Base-by-base conservation (phyloP, 2,113 vertebrate genomes). In the Pluvialis apricaria region DNA sequence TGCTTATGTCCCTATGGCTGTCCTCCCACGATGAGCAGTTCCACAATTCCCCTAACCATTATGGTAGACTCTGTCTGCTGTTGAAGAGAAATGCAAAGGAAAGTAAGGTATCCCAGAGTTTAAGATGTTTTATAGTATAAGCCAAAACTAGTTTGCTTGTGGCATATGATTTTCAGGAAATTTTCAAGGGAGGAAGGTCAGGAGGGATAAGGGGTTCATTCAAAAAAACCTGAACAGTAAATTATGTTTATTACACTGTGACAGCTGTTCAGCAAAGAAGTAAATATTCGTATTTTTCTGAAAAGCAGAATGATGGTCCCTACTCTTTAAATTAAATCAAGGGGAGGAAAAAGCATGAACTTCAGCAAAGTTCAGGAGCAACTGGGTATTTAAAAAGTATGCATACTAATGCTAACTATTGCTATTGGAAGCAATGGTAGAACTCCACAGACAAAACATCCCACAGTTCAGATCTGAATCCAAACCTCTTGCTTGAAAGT, bases 401-500 rank as follows among this genome's bases (percentile, higher is more conserved):
- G 10, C 62, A 10, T 54, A 40, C 7, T 65, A 66, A n/a, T 88
- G 34, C 34, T 64, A 31, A 34, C 14, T 86, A 29, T 40, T 96
- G 80, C 69, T 71, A 61, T 69, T 91, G 86, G 77, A 95, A 88
- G 82, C n/a, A 45, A 18, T 76, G 68, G 44, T 64, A 55, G 65
- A 91, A 49, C 57, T 95, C 44, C 72, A 86, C 36, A 94, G 83
- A 86, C 84, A 85, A 64, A 91, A 68, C 52, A 82, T 61, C 57
- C n/a, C 51, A 28, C 38, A 92, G 60, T 86, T 96, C 76, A 77
- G 82, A 62, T 93, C 62, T 83, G n/a, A 45, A 66, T 76, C 90
- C 93, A 95, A 76, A 92, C 81, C 65, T 84, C 65, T 92, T 79
- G 69, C 77, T 72, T 86, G 61, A 64, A 93, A 87, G 69, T 84